Evolutionary conservation across 2,797 vertebrate species (phyloP).

Genomic region (Tapera naevia): DNA sequence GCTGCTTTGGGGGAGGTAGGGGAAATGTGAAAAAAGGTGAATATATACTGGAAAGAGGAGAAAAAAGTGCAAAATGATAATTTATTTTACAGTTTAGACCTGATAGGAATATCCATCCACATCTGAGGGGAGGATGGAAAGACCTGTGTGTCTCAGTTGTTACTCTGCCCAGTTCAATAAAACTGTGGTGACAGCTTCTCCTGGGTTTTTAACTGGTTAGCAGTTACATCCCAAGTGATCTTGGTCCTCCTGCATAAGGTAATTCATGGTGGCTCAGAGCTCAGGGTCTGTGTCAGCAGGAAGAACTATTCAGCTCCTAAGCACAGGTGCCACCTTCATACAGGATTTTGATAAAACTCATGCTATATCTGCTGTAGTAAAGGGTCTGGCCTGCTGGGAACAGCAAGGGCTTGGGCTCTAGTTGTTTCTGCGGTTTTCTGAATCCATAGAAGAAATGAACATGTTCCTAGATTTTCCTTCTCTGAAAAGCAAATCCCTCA

Average conservation of each 20-base stretch:
- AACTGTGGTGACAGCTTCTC: background rate
- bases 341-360: background rate
- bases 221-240: background rate
- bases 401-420: background rate
- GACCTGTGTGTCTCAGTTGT: background rate
- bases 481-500: slow-evolving; percentile 48
- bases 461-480: slow-evolving; percentile 46
- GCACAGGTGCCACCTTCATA: background rate
- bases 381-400: background rate
- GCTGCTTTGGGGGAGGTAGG: background rate
- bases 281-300: background rate
- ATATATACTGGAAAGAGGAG: background rate
- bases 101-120: background rate
- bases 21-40: background rate
- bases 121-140: background rate
- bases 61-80: background rate
- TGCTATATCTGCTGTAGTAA: background rate
- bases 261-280: background rate
- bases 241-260: background rate
- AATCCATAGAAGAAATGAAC: slow-evolving; percentile 36
- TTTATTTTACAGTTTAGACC: background rate
- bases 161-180: background rate
- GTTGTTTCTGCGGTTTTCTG: slow-evolving; percentile 34
- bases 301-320: background rate
- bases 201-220: background rate